A percentile compares a stretch with the other conserved stretches of the same genome.
These are phyloP conservation scores for Phaonia tiefii DNA, from an alignment of 2,888 invertebrate species.

Conservation along the genomic window DNA sequence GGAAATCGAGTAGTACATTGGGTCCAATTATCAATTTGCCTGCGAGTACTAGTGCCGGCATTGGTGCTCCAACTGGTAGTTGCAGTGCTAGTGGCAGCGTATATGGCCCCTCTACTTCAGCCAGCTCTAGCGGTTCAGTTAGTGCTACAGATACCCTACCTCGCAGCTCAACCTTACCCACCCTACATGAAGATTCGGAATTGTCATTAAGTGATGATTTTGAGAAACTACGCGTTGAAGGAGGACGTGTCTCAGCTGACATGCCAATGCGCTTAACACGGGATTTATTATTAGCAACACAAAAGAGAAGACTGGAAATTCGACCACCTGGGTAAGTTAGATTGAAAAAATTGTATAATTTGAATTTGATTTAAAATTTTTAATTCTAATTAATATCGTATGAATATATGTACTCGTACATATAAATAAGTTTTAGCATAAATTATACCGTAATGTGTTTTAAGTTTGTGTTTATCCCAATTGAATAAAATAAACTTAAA, in stretches of 20 bases:
- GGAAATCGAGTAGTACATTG: constrained; percentile 71
- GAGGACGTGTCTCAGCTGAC: constrained; percentile 77
- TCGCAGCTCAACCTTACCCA: constrained; percentile 85
- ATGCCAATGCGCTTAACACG: constrained; percentile 86
- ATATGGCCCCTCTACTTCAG: constrained; percentile 80
- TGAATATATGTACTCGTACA: too few relatives aligned
- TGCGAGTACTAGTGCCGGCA: constrained; percentile 56
- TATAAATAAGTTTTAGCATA: too few relatives aligned
- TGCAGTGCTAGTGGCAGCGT: constrained; percentile 80
- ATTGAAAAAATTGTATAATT: neutral
- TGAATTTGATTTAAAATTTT: neutral
- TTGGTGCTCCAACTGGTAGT: constrained; percentile 71
- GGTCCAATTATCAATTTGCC: constrained; percentile 76
- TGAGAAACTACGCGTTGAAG: constrained; percentile 76
- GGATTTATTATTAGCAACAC: constrained; percentile 90
- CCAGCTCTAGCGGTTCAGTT: constrained; percentile 80
- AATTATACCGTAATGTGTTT: neutral
- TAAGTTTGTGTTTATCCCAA: too few relatives aligned
- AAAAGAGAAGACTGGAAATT: constrained; percentile 86
- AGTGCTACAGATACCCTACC: constrained; percentile 81
- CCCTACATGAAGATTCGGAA: constrained; percentile 93
- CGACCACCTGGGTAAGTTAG: constrained; percentile 83
- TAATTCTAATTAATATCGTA: neutral
- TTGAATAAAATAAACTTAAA: too few relatives aligned
- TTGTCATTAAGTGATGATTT: constrained; percentile 81